Base-by-base conservation (phyloP, 2,113 vertebrate genomes). In the Alouatta palliata region DNA sequence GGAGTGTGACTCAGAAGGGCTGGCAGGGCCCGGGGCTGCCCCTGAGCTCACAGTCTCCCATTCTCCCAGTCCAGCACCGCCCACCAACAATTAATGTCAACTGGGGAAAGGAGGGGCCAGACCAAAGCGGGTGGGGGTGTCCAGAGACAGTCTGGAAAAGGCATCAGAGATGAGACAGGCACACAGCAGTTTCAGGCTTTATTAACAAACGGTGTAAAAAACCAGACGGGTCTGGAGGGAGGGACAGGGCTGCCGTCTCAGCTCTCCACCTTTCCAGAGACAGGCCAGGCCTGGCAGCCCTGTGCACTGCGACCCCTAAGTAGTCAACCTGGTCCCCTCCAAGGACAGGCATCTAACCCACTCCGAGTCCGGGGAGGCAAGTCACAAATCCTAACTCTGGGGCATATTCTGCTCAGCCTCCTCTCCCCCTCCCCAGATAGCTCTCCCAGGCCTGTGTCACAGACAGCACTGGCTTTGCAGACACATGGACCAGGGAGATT, bases 1-100 rank as follows among this genome's bases (percentile, higher is more conserved):
- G 95, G 97, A 95, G 75, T 20, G 27, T 97, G 98, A 98, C 82
- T 98, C 98, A 98, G 96, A 94, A 75, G 70, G 91, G 70, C 97
- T 98, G 98, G 98, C 97, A 83, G 56, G 71, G 89, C 32, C 54
- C 1, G 0, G 66, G 87, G 75, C 73, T 43, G 88, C 85, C 27
- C 23, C 30, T 97, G 96, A 98, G 98, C 97, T 97, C 98, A 97
- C 68, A 2, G 82, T 85, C 84, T 71, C 86, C 92, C 58, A 2
- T 45, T 13, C 52, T n/a, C 92, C 94, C 8, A 0, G 81, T 16
- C 45, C 75, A 35, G 87, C 56, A 45, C 49, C 90, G 30, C 75
- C 20, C 20, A 45, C 9, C 61, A 47, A 70, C 89, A 85, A 85
- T 68, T 77, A 68, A 66, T 40, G 83, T 97, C 94, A 95, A 75